A percentile compares a stretch with the other conserved stretches of the same genome.
Conservation (phyloP, 2,888 invertebrate genomes). For the Penaeus monodon region DNA sequence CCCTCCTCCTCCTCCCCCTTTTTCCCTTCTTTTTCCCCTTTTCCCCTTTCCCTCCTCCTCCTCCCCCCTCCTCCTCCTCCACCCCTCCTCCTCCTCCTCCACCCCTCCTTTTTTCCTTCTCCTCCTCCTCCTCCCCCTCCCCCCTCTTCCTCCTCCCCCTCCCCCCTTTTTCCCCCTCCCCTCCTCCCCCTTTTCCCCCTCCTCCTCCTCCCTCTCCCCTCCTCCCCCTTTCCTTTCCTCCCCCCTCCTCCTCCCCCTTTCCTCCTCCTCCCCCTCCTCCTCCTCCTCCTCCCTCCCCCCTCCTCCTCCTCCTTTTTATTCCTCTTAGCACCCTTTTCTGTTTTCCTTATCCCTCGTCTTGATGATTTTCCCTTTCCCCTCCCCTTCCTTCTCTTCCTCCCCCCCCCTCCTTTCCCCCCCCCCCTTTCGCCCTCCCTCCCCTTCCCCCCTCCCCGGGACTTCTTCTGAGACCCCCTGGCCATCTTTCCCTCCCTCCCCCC, state of each 20-base stretch:
- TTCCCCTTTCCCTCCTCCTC: accelerated
- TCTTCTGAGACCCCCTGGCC: background rate
- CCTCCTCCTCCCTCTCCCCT: background rate
- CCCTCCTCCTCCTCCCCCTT: background rate
- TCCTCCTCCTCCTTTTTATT: background rate
- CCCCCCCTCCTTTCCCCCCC: background rate
- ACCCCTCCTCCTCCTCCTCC: too few species aligned
- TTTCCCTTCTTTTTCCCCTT: background rate
- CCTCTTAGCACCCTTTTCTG: background rate
- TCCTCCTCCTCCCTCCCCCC: background rate
- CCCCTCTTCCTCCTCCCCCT: background rate
- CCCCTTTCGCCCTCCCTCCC: background rate
- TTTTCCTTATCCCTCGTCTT: too few species aligned
- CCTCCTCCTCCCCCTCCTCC: background rate
- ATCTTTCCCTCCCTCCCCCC: background rate
- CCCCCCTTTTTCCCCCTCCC: background rate
- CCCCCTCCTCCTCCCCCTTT: background rate
- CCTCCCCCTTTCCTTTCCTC: background rate
- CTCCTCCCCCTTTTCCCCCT: background rate
- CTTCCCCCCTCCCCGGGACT: background rate
- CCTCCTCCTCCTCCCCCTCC: background rate
- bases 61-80: background rate
- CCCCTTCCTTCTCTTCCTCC: background rate
- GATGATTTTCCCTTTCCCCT: background rate
- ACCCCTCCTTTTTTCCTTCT: too few species aligned